Base-by-base conservation (phyloP, 2,797 vertebrate genomes). In the Ctenosaura bakeri region DNA sequence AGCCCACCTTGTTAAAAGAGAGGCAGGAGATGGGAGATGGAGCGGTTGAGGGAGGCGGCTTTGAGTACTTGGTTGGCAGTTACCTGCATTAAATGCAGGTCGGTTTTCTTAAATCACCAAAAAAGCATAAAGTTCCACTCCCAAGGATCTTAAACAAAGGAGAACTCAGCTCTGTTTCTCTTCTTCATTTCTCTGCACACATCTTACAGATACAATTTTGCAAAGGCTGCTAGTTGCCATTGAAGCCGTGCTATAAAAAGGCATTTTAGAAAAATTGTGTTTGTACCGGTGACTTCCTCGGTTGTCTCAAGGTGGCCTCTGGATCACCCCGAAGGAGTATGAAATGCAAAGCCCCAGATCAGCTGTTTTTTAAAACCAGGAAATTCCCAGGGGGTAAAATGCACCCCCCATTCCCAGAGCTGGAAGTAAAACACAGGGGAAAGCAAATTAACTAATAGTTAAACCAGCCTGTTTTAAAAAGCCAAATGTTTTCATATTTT, bases 1-100 rank as follows among this genome's bases (percentile, higher is more conserved):
- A 90, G 66, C 71, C 20, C 35, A 0, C 64, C 8, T 10, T 1
- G 64, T 84, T 87, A 89, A 81, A 88, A 92, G 83, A 14, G 18
- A 52, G 46, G 64, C 6, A 81, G 85, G 69, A 4, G 42, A 24
- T 4, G 56, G 13, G 26, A 20, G 71, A 24, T 26, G 26, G 24
- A 1, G 1, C 42, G 42, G 42, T 46, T 46, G 5, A 1, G n/a
- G 26, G 0, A 29, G 18, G 4, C 52, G 10, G 52, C 12, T 66
- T 59, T 56, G 90, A 84, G 29, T 3, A 0, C 46, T 86, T 22
- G 18, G 4, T 29, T 46, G 14, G 77, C 1, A 10, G 12, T 46
- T 59, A 71, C 66, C 74, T 50, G 74, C 24, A 77, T 59, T n/a
- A 82, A 69, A 66, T 1, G 14, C 18, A 38, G 46, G 4, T 3